Evolutionary conservation across 2,888 invertebrate species (phyloP).

Genomic region (Lycophotia porphyrea): DNA sequence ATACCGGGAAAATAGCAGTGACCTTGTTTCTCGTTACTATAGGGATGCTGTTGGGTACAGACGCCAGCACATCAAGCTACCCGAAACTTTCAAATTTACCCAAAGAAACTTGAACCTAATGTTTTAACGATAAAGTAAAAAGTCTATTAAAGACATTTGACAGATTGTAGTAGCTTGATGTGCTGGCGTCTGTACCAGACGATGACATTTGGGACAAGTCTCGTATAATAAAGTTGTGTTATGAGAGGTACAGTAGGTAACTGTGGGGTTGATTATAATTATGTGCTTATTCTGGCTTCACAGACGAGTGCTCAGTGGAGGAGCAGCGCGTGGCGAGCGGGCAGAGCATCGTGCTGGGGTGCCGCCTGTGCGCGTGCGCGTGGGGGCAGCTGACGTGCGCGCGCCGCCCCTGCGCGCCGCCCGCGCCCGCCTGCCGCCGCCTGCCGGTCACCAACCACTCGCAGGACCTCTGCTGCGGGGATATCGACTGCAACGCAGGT

Average conservation of each 20-base stretch:
- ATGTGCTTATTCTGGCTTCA: neutral
- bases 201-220: neutral
- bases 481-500: slow-evolving; percentile 80
- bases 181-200: too few species aligned
- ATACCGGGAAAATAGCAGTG: neutral
- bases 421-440: slow-evolving; percentile 65
- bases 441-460: slow-evolving; percentile 37
- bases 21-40: neutral
- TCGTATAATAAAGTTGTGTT: neutral
- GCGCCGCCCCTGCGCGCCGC: slow-evolving; percentile 76
- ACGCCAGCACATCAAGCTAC: too few species aligned
- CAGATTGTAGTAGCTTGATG: too few species aligned
- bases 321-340: slow-evolving; percentile 80
- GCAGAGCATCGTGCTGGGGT: slow-evolving; percentile 74
- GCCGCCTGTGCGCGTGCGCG: slow-evolving; percentile 80
- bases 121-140: too few species aligned
- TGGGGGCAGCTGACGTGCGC: slow-evolving; percentile 80
- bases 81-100: too few species aligned
- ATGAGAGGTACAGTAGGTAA: neutral
- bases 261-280: neutral
- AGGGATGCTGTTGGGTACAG: neutral
- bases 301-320: slow-evolving; percentile 81
- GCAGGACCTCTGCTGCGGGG: slow-evolving; percentile 81
- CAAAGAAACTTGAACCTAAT: too few species aligned
- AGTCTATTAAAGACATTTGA: too few species aligned